These are phyloP conservation scores for Himalopsyche anomala DNA, from an alignment of 2,888 invertebrate genomes.

Conservation along the genomic window DNA sequence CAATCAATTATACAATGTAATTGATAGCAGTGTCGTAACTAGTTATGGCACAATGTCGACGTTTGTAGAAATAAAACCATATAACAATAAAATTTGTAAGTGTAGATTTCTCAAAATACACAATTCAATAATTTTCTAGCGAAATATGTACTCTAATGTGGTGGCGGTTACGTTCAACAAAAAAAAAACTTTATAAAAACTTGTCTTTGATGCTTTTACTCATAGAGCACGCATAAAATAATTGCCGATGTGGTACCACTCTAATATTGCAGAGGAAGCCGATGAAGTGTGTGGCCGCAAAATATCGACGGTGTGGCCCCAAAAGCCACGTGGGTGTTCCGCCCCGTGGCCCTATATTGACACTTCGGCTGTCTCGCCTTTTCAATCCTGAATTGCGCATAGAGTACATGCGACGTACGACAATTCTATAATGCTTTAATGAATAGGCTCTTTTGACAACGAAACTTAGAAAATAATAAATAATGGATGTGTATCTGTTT, in stretches of 20 bases:
- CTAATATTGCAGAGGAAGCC: slow-evolving; percentile 4
- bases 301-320: slow-evolving; percentile 41
- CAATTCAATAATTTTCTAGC: too few species aligned
- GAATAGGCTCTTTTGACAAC: slow-evolving; percentile 45
- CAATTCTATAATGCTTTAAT: slow-evolving; percentile 11
- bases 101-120: too few species aligned
- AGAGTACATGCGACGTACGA: slow-evolving; percentile 53
- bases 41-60: too few species aligned
- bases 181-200: neutral
- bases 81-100: too few species aligned
- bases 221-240: neutral
- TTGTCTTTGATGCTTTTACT: neutral
- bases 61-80: too few species aligned
- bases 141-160: too few species aligned
- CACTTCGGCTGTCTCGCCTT: slow-evolving; percentile 56
- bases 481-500: neutral
- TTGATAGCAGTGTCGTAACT: too few species aligned
- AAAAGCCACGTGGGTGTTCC: slow-evolving; percentile 62
- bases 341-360: slow-evolving; percentile 54
- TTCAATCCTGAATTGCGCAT: slow-evolving; percentile 60
- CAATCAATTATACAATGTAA: too few species aligned
- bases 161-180: too few species aligned
- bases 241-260: neutral
- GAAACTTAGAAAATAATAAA: slow-evolving; percentile 18
- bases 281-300: slow-evolving; percentile 54